phyloP scores from a whole-genome alignment of 2,888 invertebrate species.

The Cheilosia scutellata region DNA sequence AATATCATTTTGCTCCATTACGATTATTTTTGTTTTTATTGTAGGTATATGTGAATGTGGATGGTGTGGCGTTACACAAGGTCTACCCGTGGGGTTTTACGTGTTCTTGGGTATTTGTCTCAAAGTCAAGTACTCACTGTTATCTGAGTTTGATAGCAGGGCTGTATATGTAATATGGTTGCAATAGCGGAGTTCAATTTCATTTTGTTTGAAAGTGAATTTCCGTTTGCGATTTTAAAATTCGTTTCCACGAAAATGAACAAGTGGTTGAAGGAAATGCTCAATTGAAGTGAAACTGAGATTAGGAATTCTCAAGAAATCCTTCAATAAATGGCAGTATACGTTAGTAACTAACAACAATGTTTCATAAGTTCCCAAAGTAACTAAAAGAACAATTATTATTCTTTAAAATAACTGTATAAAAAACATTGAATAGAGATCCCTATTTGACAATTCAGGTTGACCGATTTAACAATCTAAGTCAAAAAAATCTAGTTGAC shows the following conservation, averaged over 20 bases:
- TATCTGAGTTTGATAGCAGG: slow-evolving; percentile 50
- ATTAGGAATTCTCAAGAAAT: slow-evolving; percentile 29
- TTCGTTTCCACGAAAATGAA: slow-evolving; percentile 25
- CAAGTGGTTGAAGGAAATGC: slow-evolving; percentile 31
- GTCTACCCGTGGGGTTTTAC: slow-evolving; percentile 70
- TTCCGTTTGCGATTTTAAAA: slow-evolving; percentile 42
- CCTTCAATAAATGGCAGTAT: background rate
- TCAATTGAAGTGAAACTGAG: background rate
- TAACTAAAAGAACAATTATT: no score
- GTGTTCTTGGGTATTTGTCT: slow-evolving; percentile 48
- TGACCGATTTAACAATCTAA: no score
- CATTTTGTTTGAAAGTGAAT: slow-evolving; percentile 5
- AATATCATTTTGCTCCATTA: slow-evolving; percentile 44
- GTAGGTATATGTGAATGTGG: background rate
- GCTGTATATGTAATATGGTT: background rate
- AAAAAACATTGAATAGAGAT: no score
- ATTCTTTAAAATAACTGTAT: no score
- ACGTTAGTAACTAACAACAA: no score
- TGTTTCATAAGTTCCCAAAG: no score
- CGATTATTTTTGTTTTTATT: slow-evolving; percentile 8
- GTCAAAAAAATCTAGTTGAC: no score
- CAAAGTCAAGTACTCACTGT: slow-evolving; percentile 63
- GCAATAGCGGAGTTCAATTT: slow-evolving; percentile 31
- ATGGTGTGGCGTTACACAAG: slow-evolving; percentile 58
- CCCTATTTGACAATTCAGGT: no score